These are phyloP conservation scores for Molorchus minor DNA, from an alignment of 2,888 invertebrate species.

Conservation along the genomic window DNA sequence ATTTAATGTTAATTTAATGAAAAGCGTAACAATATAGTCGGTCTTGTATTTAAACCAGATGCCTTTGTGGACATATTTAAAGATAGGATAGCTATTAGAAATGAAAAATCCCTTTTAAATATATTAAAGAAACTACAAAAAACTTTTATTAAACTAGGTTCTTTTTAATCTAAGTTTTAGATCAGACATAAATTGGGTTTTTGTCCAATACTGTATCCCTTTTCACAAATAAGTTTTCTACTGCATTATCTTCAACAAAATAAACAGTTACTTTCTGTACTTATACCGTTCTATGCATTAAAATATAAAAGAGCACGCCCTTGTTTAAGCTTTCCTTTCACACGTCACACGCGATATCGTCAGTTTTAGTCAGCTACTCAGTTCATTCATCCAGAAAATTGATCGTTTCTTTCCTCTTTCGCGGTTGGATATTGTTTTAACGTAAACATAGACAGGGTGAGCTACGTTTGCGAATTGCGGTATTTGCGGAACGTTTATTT, in stretches of 20 bases:
- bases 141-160: no score
- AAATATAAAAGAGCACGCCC: constrained; percentile 17
- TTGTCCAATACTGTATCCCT: no score
- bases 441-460: constrained; percentile 13
- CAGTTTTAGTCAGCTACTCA: constrained; percentile 42
- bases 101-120: no score
- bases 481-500: not conserved
- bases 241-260: not conserved
- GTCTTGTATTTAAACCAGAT: no score
- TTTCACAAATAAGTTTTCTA: no score
- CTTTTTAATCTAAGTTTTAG: no score
- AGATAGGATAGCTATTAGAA: no score
- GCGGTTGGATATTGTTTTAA: constrained; percentile 28
- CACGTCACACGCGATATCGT: constrained; percentile 44
- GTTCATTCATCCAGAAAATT: constrained; percentile 47
- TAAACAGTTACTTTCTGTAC: not conserved
- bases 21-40: no score
- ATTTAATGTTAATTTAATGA: no score
- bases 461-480: not conserved
- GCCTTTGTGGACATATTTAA: no score
- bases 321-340: constrained; percentile 33
- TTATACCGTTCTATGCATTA: not conserved
- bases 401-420: constrained; percentile 37
- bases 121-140: no score
- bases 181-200: no score